Conservation (phyloP, 1,140 invertebrate species). For the Eulimnadia texana region DNA sequence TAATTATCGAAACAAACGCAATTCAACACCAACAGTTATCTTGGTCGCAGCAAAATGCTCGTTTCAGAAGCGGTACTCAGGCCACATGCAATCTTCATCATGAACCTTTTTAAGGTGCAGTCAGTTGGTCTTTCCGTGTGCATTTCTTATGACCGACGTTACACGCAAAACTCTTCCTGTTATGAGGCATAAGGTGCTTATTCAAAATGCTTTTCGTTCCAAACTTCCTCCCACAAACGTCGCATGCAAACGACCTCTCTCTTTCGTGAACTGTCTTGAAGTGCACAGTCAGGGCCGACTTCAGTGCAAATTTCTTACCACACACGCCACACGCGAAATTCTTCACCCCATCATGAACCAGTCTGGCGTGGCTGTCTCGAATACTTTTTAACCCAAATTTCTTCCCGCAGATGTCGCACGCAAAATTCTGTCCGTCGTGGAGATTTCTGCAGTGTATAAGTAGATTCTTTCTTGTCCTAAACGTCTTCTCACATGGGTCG, state of each 20-base stretch:
- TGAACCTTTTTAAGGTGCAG: no score
- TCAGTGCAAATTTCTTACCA: background rate
- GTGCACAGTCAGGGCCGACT: background rate
- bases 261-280: background rate
- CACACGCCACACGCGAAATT: background rate
- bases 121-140: no score
- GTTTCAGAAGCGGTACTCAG: no score
- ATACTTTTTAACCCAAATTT: background rate
- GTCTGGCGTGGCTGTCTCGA: background rate
- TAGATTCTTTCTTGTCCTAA: constrained; percentile 30
- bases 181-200: no score
- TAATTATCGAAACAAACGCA: no score
- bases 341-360: background rate
- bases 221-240: background rate
- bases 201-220: no score
- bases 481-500: constrained; percentile 74
- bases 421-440: constrained; percentile 1
- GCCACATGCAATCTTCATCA: no score
- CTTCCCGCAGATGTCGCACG: constrained; percentile 8
- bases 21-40: no score
- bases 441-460: background rate
- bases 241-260: background rate
- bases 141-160: no score
- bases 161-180: no score
- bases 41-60: no score